Evolutionary conservation across 1,140 invertebrate species (phyloP).

Genomic region (Gonioctena quinquepunctata): DNA sequence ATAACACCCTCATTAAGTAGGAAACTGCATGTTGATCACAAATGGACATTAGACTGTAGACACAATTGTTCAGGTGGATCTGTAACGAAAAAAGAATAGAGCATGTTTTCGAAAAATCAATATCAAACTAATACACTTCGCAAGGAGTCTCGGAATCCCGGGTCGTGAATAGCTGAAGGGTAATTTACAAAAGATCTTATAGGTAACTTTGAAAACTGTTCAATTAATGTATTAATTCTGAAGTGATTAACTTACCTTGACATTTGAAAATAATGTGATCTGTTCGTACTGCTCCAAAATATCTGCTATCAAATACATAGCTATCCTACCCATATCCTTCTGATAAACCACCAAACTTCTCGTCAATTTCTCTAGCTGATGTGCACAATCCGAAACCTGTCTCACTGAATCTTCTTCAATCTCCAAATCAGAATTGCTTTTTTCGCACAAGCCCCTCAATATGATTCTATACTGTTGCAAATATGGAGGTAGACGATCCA

Average conservation of each 20-base stretch:
- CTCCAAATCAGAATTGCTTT: constrained; percentile 31
- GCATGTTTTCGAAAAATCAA: background rate
- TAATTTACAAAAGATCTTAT: background rate
- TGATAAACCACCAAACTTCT: constrained; percentile 37
- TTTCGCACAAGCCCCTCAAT: constrained; percentile 37
- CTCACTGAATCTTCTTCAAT: constrained; percentile 18
- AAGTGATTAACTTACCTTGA: constrained; percentile 47
- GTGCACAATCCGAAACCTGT: constrained; percentile 41
- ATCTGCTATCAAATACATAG: constrained; percentile 48
- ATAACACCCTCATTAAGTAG: constrained; percentile 44
- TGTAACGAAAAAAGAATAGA: constrained; percentile 28
- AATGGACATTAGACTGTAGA: constrained; percentile 43
- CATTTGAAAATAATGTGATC: constrained; percentile 38
- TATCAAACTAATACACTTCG: no score
- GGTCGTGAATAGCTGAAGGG: background rate
- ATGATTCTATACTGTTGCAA: constrained; percentile 43
- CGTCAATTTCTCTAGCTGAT: constrained; percentile 47
- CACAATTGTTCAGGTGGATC: constrained; percentile 48
- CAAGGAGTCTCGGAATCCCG: no score
- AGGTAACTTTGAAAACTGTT: background rate
- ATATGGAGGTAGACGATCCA: constrained; percentile 46
- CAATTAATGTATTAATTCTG: constrained; percentile 19
- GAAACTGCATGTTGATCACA: constrained; percentile 49
- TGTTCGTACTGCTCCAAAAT: constrained; percentile 46
- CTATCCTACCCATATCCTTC: constrained; percentile 46